phyloP scores from a whole-genome alignment of 2,797 vertebrate genomes.

The Mormyrus proboscirostris region DNA sequence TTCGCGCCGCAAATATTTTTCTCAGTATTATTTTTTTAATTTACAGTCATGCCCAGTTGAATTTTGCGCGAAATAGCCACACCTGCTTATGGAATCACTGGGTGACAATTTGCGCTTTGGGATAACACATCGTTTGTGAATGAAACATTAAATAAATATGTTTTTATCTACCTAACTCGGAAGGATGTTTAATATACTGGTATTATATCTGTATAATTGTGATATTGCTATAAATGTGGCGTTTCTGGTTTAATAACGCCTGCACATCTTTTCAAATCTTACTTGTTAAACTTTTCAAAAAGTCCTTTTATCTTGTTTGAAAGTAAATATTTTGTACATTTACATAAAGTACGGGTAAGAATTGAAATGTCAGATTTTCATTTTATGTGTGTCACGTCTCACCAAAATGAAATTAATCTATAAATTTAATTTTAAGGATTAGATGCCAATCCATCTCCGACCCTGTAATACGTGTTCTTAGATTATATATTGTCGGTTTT shows the following conservation, averaged over 20 bases:
- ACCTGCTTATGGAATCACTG: not conserved
- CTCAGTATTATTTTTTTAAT: not conserved
- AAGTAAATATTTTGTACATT: not conserved
- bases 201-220: not conserved
- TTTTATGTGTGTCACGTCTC: not conserved
- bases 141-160: not conserved
- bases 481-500: not conserved
- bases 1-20: not conserved
- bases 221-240: not conserved
- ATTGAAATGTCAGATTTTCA: not conserved
- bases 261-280: not conserved
- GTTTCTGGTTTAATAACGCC: not conserved
- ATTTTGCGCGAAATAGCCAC: not conserved
- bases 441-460: not conserved
- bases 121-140: not conserved
- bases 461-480: not conserved
- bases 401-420: not conserved
- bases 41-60: not conserved
- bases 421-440: not conserved
- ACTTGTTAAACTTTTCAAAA: not conserved
- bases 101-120: not conserved
- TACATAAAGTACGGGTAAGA: not conserved
- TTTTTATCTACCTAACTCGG: not conserved
- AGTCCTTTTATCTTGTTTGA: not conserved
- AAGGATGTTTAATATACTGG: not conserved